Conservation (phyloP, 2,797 vertebrate species). For the Uromys caudimaculatus region DNA sequence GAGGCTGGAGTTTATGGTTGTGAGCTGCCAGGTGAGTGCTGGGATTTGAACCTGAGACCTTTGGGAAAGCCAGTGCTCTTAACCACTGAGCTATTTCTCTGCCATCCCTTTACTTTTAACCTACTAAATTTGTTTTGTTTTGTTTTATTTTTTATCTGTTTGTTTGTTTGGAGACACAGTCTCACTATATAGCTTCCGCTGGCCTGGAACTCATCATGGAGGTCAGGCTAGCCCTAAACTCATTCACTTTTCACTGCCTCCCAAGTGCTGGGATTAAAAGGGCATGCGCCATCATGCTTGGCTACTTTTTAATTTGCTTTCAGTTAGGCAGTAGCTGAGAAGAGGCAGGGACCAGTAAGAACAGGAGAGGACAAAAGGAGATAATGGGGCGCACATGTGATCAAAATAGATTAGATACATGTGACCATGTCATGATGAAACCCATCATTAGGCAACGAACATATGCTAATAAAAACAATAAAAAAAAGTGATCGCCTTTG, state of each 20-base stretch:
- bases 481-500: neutral
- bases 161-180: neutral
- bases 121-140: neutral
- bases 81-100: neutral
- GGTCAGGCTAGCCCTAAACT: neutral
- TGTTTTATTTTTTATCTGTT: neutral
- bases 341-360: neutral
- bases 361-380: neutral
- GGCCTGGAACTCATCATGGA: neutral
- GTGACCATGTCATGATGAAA: neutral
- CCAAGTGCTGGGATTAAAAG: neutral
- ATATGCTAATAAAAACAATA: neutral
- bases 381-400: neutral
- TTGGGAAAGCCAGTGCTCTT: neutral
- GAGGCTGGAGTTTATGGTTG: neutral
- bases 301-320: neutral
- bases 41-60: neutral
- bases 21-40: neutral
- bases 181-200: neutral
- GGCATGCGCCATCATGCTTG: neutral
- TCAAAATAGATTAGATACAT: neutral
- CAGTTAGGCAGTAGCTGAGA: neutral
- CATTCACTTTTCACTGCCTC: neutral
- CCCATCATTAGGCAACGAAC: neutral
- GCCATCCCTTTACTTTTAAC: neutral